Percentiles rank a stretch among this genome's conserved stretches.
Conservation (phyloP, 2,797 vertebrate genomes). For the Poliocrania exsul region DNA sequence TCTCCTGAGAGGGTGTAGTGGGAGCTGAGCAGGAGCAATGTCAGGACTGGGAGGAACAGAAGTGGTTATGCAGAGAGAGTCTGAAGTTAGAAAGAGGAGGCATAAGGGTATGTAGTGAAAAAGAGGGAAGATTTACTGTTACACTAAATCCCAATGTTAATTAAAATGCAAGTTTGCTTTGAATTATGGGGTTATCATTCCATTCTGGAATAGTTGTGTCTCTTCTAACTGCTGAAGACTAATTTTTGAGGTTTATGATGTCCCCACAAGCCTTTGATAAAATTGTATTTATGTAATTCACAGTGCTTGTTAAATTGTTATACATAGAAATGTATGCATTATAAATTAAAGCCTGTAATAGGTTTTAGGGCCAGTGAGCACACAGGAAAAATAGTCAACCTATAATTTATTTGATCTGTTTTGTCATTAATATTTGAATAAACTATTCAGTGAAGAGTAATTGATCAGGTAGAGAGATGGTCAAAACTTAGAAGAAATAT, state of each 20-base stretch:
- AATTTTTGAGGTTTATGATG: background rate
- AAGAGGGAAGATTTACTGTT: background rate
- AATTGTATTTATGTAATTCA: background rate
- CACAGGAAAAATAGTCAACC: background rate
- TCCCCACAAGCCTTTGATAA: background rate
- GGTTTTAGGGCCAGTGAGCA: background rate
- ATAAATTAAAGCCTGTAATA: conserved; percentile 23
- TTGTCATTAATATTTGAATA: conserved; percentile 27
- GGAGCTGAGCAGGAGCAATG: background rate
- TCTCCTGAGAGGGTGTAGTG: background rate
- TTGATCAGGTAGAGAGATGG: background rate
- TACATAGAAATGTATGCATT: background rate
- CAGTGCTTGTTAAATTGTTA: background rate
- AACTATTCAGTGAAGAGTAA: conserved; percentile 39
- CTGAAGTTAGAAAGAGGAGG: background rate
- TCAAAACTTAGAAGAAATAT: background rate
- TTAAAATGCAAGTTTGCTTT: background rate
- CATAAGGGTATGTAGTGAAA: background rate
- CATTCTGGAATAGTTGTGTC: background rate
- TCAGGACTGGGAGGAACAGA: background rate
- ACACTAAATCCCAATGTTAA: background rate
- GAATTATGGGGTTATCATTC: background rate
- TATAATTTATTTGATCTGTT: conserved; percentile 9
- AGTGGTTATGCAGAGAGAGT: background rate
- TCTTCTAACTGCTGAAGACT: background rate